Evolutionary conservation across 2,113 vertebrate species (phyloP), one percentile per base, ranked within the genome.

Genomic region (Sitta europaea): DNA sequence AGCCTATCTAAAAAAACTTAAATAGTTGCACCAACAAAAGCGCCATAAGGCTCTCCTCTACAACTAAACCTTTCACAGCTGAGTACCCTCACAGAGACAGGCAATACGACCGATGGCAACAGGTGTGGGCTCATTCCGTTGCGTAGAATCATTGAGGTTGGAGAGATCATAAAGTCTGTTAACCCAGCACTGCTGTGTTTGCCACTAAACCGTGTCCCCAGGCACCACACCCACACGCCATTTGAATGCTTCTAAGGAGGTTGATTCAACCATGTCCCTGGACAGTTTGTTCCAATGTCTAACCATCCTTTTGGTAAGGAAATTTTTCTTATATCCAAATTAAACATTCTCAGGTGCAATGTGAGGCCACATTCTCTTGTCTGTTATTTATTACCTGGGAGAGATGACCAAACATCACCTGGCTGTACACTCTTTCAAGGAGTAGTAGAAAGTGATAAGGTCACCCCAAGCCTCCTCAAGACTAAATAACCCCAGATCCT

Each of bases 211-310:
- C n/a, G 7, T 10, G 24, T 45, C 38, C 45, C 23, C 5, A n/a
- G 29, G 38, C 14, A 5, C 10, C 45, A 73, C 27, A 65, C 7
- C 15, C 27, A 51, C 51, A 58, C 0, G 0, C 5, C 18, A 42
- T 72, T 15, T 50, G 35, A 65, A 42, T 0, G 1, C 19, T 51
- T 38, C 35, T 57, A 38, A 6, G 5, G 16, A 16, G 19, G 15
- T 45, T 38, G 28, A 45, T 51, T 59, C 5, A 58, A 36, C 33
- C 14, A 8, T 6, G 2, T 24, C 23, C 45, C 43, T 38, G 19
- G 23, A 29, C 28, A n/a, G 23, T n/a, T 42, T 51, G 9, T 58
- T 66, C 43, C n/a, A 51, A 45, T 5, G 16, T 23, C 59, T 53
- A 43, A 66, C 9, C 15, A 73, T 33, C 10, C 11, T 51, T 88